Conservation (phyloP, 2,888 invertebrate genomes). For the Frankliniella intonsa region DNA sequence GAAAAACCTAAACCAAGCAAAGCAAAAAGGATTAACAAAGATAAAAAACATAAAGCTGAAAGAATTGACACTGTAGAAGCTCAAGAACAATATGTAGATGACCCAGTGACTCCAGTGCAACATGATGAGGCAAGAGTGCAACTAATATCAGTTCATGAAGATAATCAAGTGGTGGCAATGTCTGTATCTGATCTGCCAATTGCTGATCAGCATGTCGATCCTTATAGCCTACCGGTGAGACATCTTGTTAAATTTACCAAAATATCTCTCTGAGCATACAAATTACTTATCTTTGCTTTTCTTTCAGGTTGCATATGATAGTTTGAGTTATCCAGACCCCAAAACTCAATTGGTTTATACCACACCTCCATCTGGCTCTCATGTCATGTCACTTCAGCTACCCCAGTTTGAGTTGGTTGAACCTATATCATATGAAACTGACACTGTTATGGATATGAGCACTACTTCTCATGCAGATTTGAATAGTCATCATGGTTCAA, state of each 20-base stretch:
- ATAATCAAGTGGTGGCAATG: neutral
- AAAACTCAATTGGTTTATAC: slow-evolving; percentile 5
- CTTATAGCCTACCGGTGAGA: neutral
- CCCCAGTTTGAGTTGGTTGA: slow-evolving; percentile 11
- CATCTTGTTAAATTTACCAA: neutral
- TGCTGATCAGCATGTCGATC: slow-evolving; percentile 6
- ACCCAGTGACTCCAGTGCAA: neutral
- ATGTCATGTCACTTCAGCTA: slow-evolving; percentile 3
- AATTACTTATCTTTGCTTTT: neutral
- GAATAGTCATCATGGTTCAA: neutral
- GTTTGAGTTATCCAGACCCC: neutral
- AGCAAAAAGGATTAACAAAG: neutral
- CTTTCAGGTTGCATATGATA: neutral
- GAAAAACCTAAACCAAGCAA: neutral
- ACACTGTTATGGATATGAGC: slow-evolving; percentile 3
- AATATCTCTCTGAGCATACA: neutral
- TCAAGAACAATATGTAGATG: neutral
- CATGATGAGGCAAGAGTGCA: neutral
- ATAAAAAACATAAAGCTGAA: neutral
- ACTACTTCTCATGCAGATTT: slow-evolving; percentile 2
- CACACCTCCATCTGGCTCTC: neutral
- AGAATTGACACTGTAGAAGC: neutral
- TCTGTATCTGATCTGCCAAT: neutral
- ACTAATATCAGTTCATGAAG: neutral
- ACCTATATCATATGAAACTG: neutral